Evolutionary conservation across 2,113 vertebrate species (phyloP).

Genomic region (Python bivittatus): DNA sequence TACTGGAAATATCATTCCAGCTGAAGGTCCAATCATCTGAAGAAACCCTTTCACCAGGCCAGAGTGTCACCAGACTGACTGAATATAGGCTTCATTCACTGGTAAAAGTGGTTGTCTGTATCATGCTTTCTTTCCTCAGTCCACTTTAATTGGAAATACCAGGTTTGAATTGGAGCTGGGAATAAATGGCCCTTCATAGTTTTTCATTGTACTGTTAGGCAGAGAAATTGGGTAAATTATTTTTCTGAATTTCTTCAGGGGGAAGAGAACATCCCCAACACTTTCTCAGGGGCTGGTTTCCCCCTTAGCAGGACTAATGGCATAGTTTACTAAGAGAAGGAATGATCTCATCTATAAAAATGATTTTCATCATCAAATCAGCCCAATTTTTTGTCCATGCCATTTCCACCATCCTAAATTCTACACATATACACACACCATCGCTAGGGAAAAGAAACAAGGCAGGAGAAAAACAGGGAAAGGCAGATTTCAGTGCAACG

Average conservation of each 20-base stretch:
- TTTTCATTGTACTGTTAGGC: neutral
- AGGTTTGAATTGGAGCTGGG: neutral
- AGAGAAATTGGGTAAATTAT: neutral
- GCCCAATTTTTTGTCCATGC: neutral
- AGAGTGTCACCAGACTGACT: neutral
- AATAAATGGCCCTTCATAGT: neutral
- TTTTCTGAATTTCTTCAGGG: neutral
- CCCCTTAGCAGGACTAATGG: neutral
- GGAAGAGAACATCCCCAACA: neutral
- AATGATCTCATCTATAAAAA: neutral
- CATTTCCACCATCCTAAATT: neutral
- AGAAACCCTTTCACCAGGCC: neutral
- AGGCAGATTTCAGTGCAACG: neutral
- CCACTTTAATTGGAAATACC: neutral
- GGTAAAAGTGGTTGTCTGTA: too few species aligned
- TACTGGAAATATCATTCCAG: neutral
- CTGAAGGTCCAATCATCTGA: neutral
- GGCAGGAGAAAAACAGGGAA: neutral
- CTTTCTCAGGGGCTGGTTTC: neutral
- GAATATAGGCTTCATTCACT: neutral
- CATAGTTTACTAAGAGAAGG: neutral
- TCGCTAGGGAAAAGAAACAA: neutral
- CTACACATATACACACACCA: too few species aligned
- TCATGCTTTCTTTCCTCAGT: too few species aligned
- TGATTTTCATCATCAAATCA: neutral